Percentiles rank a stretch among this genome's conserved stretches.
Conservation (phyloP, 2,888 invertebrate genomes). For the Mythimna albipuncta region DNA sequence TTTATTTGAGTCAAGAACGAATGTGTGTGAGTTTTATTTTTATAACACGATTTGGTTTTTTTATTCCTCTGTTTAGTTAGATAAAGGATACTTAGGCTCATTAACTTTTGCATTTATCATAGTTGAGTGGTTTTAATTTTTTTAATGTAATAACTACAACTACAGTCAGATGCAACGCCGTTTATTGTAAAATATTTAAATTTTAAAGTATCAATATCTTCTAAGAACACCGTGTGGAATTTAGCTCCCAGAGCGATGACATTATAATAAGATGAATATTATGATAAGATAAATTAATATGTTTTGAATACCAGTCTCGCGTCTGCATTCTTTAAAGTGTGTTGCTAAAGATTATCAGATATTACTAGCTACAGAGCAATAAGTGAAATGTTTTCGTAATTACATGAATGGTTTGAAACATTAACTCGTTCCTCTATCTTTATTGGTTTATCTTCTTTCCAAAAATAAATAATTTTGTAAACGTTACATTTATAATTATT, state of each 20-base stretch:
- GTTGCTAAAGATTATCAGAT: slow-evolving; percentile 5
- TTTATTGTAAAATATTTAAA: slow-evolving; percentile 28
- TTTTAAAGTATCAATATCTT: slow-evolving; percentile 32
- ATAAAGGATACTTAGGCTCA: neutral
- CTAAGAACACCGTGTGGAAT: slow-evolving; percentile 33
- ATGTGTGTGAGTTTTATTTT: no score
- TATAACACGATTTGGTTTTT: no score
- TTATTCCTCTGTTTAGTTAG: no score
- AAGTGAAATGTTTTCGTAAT: slow-evolving; percentile 39
- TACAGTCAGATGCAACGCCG: neutral
- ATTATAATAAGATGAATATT: slow-evolving; percentile 45
- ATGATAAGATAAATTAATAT: slow-evolving; percentile 43
- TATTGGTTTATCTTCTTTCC: slow-evolving; percentile 16
- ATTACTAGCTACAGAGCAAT: slow-evolving; percentile 7
- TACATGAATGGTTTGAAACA: slow-evolving; percentile 21
- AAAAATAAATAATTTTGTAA: slow-evolving; percentile 12
- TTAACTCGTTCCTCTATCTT: slow-evolving; percentile 38
- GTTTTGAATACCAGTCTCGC: slow-evolving; percentile 39
- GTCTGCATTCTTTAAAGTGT: slow-evolving; percentile 36
- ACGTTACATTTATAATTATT: neutral
- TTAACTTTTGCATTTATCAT: neutral
- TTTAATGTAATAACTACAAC: neutral
- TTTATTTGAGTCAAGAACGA: neutral
- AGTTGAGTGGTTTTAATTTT: neutral
- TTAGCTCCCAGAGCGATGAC: slow-evolving; percentile 36